Base-by-base conservation (phyloP, 2,888 invertebrate species). In the Drosophila paramelanica region DNA sequence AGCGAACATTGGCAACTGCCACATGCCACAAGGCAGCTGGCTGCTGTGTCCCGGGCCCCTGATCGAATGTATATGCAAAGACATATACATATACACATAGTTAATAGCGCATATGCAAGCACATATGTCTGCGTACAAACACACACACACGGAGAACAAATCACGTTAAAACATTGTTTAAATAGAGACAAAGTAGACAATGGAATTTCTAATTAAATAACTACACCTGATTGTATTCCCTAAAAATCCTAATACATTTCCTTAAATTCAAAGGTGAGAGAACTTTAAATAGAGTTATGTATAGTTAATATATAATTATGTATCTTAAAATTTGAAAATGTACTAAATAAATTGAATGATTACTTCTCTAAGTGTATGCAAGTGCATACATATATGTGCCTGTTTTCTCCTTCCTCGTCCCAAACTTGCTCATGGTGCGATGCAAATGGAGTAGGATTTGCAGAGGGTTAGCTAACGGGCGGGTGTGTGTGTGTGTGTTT, bases 361-460 rank as follows among this genome's bases (percentile, higher is more conserved):
- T 1, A 14, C 23, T 55, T 55, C 43, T 55, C 14, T 17, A 3
- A 56, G 20, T 53, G 47, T 39, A 14, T 45, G 39, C 39, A 13
- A 41, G 23, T 56, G 27, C 36, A 13, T 25, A 8, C 36, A 13
- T 25, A 8, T 57, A 42, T 45, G 13, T 43, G 42, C 17, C n/a
- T 38, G 49, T 39, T 49, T 25, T 41, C 58, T 47, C 13, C 25
- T 49, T 27, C 47, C 62, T 47, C 10, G 39, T 42, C 65, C 60
- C 57, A 53, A 53, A 61, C 23, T 4, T 45, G 20, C 31, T 66
- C 57, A 53, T 61, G 57, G 41, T 45, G 62, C 41, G 52, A 85
- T 79, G 82, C 78, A 86, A 77, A 83, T 73, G 65, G 49, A 41
- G 67, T 23, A 51, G 77, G 77, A 76, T 75, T 75, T 77, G 47